phyloP scores from a whole-genome alignment of 2,113 vertebrate species.

The Sapayoa aenigma region DNA sequence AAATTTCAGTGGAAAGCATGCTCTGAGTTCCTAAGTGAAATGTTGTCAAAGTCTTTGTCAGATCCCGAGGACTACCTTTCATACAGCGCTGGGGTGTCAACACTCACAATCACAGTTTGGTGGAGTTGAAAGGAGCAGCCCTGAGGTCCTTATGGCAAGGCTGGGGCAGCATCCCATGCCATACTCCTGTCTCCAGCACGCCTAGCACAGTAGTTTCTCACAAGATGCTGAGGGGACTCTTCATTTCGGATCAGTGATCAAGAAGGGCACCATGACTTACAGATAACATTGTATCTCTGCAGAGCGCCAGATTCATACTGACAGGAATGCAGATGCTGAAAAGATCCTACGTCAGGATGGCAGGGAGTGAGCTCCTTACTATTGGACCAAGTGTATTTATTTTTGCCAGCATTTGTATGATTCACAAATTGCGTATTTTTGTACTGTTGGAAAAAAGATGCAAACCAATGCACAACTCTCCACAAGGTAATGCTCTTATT shows the following conservation, averaged over 20 bases:
- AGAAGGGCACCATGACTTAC: background rate
- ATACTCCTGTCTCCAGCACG: accelerated
- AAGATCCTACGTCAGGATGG: background rate
- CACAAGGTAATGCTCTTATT: background rate
- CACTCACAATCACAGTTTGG: background rate
- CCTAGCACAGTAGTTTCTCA: background rate
- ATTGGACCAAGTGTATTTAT: background rate
- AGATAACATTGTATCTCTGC: background rate
- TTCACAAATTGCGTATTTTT: constrained; percentile 32
- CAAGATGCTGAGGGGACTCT: background rate
- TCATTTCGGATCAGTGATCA: background rate
- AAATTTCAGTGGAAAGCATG: background rate
- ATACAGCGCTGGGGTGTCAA: background rate
- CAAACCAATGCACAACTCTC: background rate
- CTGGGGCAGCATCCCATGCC: background rate
- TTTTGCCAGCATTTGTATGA: constrained; percentile 50
- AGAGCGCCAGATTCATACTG: background rate
- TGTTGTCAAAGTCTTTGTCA: background rate
- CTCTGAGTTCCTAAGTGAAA: background rate
- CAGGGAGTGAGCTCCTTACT: constrained; percentile 9
- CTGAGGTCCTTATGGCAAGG: background rate
- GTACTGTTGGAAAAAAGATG: constrained; percentile 28
- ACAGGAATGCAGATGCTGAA: background rate
- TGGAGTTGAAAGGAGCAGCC: background rate
- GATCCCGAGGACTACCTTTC: background rate